Evolutionary conservation across 2,113 vertebrate genomes (phyloP), one percentile per base, ranked within the genome.

Genomic region (Labeo rohita): DNA sequence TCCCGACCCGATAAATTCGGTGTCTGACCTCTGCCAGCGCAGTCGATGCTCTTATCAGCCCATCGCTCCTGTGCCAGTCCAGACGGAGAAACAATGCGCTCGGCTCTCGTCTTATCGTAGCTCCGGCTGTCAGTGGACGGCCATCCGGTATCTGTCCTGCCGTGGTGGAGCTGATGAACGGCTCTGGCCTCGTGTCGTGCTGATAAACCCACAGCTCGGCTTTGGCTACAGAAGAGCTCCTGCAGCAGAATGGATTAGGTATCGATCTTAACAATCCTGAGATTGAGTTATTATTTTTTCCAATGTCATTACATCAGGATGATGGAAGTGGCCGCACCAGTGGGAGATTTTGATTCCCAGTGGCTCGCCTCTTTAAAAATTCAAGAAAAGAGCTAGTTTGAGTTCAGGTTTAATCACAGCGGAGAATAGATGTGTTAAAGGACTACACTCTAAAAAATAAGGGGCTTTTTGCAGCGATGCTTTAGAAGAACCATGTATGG

Each of bases 131-230:
- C 93, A 94, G 92, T 89, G 91, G 79, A 94, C 94, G 95, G 95
- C 96, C 96, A 93, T 97, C 96, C 95, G 86, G 90, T 93, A 91
- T 93, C 89, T 88, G 39, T 39, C 39, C 39, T 39, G 39, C 39
- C 39, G 39, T 5, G 39, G 39, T 39, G 78, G 16, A 90, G 94
- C 2, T 95, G 96, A 95, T 95, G 93, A 93, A 96, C 95, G 92
- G 90, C 87, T 92, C 90, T 91, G 90, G 95, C 92, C 91, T 95
- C 95, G 95, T 93, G 94, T 91, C 90, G 89, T 89, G 89, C 54
- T 96, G 97, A 98, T 98, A 97, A 97, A 93, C 94, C 84, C 90
- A 92, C 92, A 87, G 87, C 82, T 77, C 75, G 72, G 59, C 84
- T 87, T 89, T 91, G 94, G 93, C 90, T 94, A 90, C 88, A 75